Conservation (phyloP, 2,797 vertebrate species). For the Microchirus variegatus region DNA sequence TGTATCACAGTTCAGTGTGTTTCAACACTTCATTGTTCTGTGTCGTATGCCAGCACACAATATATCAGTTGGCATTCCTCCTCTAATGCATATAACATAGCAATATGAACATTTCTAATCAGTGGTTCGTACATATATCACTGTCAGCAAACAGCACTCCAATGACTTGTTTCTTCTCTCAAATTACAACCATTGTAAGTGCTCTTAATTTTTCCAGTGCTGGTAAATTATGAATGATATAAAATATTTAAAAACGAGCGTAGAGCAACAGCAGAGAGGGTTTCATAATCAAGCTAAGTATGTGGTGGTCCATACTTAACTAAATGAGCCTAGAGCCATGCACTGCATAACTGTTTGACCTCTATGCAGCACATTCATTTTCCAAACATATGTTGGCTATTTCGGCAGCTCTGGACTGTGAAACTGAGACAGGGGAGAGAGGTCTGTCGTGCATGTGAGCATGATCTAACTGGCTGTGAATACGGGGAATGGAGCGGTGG, state of each 20-base stretch:
- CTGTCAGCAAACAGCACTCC: slow-evolving; percentile 52
- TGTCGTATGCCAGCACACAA: slow-evolving; percentile 49
- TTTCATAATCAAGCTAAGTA: slow-evolving; percentile 70
- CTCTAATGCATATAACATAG: slow-evolving; percentile 62
- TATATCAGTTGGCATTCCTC: slow-evolving; percentile 67
- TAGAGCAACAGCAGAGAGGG: slow-evolving; percentile 50
- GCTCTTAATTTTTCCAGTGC: slow-evolving; percentile 62
- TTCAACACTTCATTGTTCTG: slow-evolving; percentile 52
- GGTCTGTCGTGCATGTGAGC: slow-evolving; percentile 67
- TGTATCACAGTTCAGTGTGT: slow-evolving; percentile 54
- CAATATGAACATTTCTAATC: slow-evolving; percentile 73
- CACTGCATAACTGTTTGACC: slow-evolving; percentile 69
- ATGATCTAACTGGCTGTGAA: slow-evolving; percentile 76
- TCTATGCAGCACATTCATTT: slow-evolving; percentile 69
- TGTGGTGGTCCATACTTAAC: slow-evolving; percentile 57
- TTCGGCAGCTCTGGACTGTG: slow-evolving; percentile 74
- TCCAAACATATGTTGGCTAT: slow-evolving; percentile 82
- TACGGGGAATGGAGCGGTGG: slow-evolving; percentile 53
- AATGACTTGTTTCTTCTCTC: slow-evolving; percentile 56
- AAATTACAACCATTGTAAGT: slow-evolving; percentile 65
- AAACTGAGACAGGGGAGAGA: slow-evolving; percentile 70
- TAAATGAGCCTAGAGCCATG: slow-evolving; percentile 65
- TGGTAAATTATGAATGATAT: slow-evolving; percentile 73
- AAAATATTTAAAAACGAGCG: slow-evolving; percentile 64
- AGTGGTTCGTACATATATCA: slow-evolving; percentile 66